Conservation (phyloP, 2,888 invertebrate genomes). For the Lithophane ornitopus region DNA sequence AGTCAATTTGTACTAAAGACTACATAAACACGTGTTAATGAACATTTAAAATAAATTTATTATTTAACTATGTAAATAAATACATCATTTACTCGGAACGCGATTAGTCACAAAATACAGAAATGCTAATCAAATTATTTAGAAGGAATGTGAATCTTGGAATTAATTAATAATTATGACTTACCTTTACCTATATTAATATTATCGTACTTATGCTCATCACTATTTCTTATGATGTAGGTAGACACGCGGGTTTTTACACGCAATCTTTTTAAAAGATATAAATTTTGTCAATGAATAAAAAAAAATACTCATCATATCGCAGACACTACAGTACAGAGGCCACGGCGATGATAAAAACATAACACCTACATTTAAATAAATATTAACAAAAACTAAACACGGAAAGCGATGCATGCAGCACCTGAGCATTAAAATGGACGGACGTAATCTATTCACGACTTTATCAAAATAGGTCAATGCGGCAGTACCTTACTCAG, state of each 20-base stretch:
- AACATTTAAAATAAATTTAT: slow-evolving; percentile 49
- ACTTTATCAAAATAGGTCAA: slow-evolving; percentile 90
- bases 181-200: slow-evolving; percentile 28
- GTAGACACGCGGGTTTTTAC: background rate
- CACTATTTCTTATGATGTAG: background rate
- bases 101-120: slow-evolving; percentile 51
- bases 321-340: slow-evolving; percentile 10
- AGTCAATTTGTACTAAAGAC: slow-evolving; percentile 47
- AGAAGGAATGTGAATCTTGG: slow-evolving; percentile 48
- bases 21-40: slow-evolving; percentile 53
- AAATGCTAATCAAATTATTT: slow-evolving; percentile 53
- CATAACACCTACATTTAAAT: slow-evolving; percentile 34
- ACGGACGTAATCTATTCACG: slow-evolving; percentile 84
- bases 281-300: slow-evolving; percentile 9
- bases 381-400: slow-evolving; percentile 58
- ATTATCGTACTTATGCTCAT: slow-evolving; percentile 6
- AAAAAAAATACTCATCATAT: slow-evolving; percentile 6
- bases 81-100: slow-evolving; percentile 54
- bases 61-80: slow-evolving; percentile 50
- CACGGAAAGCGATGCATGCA: slow-evolving; percentile 69
- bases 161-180: slow-evolving; percentile 33
- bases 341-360: slow-evolving; percentile 28
- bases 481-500: slow-evolving; percentile 79
- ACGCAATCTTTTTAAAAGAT: background rate
- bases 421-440: slow-evolving; percentile 78